Percentiles rank a stretch among this genome's conserved stretches.
Evolutionary conservation across 2,797 vertebrate species (phyloP).

Genomic region (Phrynocephalus forsythii): DNA sequence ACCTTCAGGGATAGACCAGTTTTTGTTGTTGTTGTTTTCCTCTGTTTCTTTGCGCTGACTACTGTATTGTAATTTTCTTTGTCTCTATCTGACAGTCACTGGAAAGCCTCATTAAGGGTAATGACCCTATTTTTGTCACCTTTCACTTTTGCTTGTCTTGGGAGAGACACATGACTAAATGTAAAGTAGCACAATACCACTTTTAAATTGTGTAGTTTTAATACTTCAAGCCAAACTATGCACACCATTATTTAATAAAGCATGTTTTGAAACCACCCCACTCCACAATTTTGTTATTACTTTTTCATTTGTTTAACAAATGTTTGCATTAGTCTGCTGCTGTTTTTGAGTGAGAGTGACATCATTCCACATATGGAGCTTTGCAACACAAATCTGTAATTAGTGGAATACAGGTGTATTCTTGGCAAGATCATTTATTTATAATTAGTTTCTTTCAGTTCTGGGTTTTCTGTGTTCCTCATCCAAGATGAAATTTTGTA

Average conservation of each 20-base stretch:
- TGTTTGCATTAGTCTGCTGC: slow-evolving; percentile 48
- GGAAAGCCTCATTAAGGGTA: no score
- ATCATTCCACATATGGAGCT: slow-evolving; percentile 47
- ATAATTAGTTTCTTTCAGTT: slow-evolving; percentile 64
- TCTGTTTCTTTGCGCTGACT: no score
- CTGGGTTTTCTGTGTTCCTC: slow-evolving; percentile 40
- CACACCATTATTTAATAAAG: not conserved
- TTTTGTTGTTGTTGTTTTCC: no score
- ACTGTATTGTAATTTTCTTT: no score
- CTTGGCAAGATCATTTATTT: slow-evolving; percentile 57
- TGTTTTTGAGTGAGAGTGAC: slow-evolving; percentile 52
- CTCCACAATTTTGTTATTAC: not conserved
- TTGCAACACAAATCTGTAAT: not conserved
- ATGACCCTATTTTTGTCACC: no score
- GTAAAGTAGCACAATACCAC: not conserved
- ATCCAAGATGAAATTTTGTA: not conserved
- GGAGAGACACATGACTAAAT: slow-evolving; percentile 30
- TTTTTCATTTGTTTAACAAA: not conserved
- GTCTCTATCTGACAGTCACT: no score
- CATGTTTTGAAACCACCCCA: not conserved
- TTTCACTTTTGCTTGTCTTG: no score
- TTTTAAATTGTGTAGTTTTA: slow-evolving; percentile 48
- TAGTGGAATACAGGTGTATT: slow-evolving; percentile 32
- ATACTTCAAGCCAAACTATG: slow-evolving; percentile 55
- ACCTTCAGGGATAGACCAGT: no score